These are phyloP conservation scores for Stichopus horrens DNA, from an alignment of 53 echinoderm and acorn worm genomes.

Conservation along the genomic window DNA sequence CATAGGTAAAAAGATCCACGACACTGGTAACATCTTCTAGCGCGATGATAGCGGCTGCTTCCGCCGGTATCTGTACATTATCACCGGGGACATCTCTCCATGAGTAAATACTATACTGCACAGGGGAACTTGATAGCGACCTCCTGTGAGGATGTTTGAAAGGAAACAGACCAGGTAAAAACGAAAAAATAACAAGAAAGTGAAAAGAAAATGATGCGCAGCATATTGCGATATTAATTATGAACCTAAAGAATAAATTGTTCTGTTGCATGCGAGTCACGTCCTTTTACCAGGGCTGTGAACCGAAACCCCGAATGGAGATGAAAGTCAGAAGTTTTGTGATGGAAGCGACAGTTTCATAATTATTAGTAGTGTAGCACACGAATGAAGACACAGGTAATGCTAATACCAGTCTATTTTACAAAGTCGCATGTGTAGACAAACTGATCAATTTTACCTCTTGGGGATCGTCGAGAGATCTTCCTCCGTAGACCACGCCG, in stretches of 20 bases:
- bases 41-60: neutral
- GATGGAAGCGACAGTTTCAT: neutral
- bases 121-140: neutral
- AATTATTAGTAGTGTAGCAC: too few relatives aligned
- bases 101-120: neutral
- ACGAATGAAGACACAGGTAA: too few relatives aligned
- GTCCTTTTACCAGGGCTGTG: too few relatives aligned
- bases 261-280: neutral
- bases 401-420: too few relatives aligned
- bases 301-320: neutral
- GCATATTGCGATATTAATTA: too few relatives aligned
- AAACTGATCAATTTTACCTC: too few relatives aligned
- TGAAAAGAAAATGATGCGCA: too few relatives aligned
- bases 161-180: neutral
- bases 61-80: neutral
- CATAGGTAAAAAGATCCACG: neutral
- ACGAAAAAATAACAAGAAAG: too few relatives aligned
- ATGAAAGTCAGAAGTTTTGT: neutral
- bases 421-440: too few relatives aligned
- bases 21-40: constrained; percentile 17
- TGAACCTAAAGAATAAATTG: too few relatives aligned
- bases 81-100: neutral
- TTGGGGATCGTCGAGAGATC: neutral
- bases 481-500: neutral
- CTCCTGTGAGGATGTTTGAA: neutral